These are phyloP conservation scores for Champsocephalus gunnari DNA, from an alignment of 2,797 vertebrate species.

Conservation along the genomic window DNA sequence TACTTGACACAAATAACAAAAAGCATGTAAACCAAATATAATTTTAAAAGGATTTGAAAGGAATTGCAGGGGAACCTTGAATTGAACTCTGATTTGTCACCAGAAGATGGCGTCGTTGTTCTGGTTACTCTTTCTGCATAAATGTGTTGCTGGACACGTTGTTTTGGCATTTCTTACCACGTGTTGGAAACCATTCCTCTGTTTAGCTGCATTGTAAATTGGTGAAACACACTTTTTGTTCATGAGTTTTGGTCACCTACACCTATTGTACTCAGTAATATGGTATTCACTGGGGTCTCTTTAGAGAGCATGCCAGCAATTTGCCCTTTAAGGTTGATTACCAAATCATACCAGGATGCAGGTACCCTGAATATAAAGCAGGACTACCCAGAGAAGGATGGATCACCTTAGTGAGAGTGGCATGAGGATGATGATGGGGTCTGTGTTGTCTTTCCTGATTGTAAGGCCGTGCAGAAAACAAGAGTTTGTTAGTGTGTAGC, in stretches of 20 bases:
- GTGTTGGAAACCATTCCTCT: neutral
- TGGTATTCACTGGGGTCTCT: neutral
- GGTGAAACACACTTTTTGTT: neutral
- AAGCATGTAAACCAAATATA: neutral
- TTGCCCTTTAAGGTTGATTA: neutral
- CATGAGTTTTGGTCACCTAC: neutral
- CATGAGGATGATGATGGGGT: neutral
- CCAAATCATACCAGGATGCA: neutral
- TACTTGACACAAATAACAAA: neutral
- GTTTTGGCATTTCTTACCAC: neutral
- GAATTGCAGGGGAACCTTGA: neutral
- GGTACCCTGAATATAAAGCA: neutral
- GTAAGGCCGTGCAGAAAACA: constrained; percentile 15
- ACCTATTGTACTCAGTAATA: neutral
- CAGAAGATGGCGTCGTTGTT: constrained; percentile 23
- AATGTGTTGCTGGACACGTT: neutral
- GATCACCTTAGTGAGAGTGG: neutral
- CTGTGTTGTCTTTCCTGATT: neutral
- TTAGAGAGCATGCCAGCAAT: neutral
- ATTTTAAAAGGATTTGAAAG: neutral
- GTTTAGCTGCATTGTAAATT: neutral
- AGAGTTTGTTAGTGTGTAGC: constrained; percentile 27
- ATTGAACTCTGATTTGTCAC: constrained; percentile 14
- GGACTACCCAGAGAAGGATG: neutral
- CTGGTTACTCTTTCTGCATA: neutral